These are phyloP conservation scores for Fopius arisanus DNA, from an alignment of 1,140 invertebrate species.

Conservation along the genomic window DNA sequence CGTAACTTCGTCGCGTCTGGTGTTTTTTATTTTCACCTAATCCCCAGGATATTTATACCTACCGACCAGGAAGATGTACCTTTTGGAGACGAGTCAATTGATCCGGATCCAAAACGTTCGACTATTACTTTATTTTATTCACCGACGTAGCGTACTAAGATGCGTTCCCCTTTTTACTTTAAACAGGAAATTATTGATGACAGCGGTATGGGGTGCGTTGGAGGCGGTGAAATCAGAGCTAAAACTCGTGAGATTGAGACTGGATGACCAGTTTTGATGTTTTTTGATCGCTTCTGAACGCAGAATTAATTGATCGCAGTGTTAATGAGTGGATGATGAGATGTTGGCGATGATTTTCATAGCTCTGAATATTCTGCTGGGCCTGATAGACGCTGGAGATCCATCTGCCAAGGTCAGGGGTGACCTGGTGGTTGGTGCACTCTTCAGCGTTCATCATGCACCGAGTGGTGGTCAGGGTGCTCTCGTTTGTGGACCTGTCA, in stretches of 20 bases:
- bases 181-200: neutral
- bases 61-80: neutral
- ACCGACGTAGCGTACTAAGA: no score
- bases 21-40: neutral
- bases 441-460: slow-evolving; percentile 78
- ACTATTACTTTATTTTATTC: no score
- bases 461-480: slow-evolving; percentile 68
- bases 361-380: neutral
- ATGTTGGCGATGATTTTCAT: neutral
- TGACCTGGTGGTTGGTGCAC: slow-evolving; percentile 76
- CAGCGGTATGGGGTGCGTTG: neutral
- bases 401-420: slow-evolving; percentile 50
- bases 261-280: no score
- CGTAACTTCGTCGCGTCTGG: neutral
- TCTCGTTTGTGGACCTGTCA: slow-evolving; percentile 71
- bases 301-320: neutral
- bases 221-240: no score
- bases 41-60: neutral
- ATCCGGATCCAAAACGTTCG: neutral
- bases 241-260: neutral
- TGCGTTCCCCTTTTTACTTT: no score
- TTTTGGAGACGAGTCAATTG: neutral
- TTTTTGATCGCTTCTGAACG: no score
- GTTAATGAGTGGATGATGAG: neutral
- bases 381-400: neutral